phyloP scores from a whole-genome alignment of 2,113 vertebrate genomes.

The Gopherus flavomarginatus region DNA sequence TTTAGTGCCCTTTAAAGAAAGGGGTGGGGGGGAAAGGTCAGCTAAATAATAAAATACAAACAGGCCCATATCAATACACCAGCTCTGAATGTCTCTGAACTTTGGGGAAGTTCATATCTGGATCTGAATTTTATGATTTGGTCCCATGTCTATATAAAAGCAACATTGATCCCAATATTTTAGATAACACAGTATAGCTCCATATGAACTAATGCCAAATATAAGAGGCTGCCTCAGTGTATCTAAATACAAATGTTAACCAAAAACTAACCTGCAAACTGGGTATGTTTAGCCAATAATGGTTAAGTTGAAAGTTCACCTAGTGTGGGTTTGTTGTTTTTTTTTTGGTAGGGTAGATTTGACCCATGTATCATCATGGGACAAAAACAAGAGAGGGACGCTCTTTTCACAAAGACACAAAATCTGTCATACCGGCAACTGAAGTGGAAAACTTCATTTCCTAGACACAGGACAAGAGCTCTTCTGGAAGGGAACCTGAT shows the following conservation, averaged over 20 bases:
- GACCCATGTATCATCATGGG: neutral
- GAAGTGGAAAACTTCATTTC: neutral
- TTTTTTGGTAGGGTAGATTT: neutral
- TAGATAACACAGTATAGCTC: neutral
- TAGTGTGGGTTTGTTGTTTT: rapidly evolving
- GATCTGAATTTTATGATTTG: neutral
- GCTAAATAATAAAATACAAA: rapidly evolving
- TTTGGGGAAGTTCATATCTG: neutral
- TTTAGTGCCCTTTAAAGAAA: neutral
- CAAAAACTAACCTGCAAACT: neutral
- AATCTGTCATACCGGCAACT: neutral
- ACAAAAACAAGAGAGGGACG: neutral
- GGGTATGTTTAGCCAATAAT: neutral
- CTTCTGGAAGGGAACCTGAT: neutral
- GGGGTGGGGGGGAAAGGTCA: neutral
- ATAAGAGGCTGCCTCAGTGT: neutral
- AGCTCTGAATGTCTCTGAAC: neutral
- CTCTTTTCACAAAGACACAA: neutral
- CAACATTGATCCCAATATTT: neutral
- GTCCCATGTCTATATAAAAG: neutral
- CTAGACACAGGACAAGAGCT: neutral
- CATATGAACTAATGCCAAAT: neutral
- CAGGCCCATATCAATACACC: rapidly evolving
- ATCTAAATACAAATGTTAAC: neutral
- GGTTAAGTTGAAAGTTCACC: neutral